Conservation (phyloP, 2,113 vertebrate species). For the Pelmatolapia mariae region DNA sequence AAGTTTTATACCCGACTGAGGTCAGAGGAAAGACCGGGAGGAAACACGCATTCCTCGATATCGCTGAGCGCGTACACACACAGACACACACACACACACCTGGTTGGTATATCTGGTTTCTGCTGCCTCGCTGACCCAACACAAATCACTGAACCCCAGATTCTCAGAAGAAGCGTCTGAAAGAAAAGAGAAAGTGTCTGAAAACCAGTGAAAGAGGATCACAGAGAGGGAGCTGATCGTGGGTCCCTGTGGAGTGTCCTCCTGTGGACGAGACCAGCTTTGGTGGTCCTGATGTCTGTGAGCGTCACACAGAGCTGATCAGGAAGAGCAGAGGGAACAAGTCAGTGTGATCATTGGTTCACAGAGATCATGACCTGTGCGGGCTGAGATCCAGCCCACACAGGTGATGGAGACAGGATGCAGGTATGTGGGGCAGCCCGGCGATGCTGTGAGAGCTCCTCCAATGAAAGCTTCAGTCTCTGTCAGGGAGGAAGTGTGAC, state of each 20-base stretch:
- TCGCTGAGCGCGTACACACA: accelerated
- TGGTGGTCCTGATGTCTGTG: not conserved
- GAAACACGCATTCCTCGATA: not conserved
- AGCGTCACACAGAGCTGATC: not conserved
- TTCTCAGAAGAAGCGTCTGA: not conserved
- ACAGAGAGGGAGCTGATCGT: not conserved
- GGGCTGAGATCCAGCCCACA: accelerated
- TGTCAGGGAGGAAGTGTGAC: not conserved
- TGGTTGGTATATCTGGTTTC: not conserved
- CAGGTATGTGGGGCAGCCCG: not conserved
- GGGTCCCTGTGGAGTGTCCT: accelerated
- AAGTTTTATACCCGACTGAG: not conserved
- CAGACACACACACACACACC: accelerated
- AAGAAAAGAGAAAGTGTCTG: not conserved
- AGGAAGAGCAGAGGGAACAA: not conserved
- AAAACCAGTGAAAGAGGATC: not conserved
- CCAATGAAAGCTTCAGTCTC: not conserved
- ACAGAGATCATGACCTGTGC: not conserved
- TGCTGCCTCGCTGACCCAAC: not conserved
- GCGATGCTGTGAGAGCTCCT: not conserved
- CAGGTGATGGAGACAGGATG: not conserved
- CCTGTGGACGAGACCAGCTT: not conserved
- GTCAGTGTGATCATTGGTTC: not conserved
- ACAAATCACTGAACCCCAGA: not conserved
- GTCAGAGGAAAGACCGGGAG: not conserved